Base-by-base conservation (phyloP, 2,113 vertebrate species). In the Verasper variegatus region DNA sequence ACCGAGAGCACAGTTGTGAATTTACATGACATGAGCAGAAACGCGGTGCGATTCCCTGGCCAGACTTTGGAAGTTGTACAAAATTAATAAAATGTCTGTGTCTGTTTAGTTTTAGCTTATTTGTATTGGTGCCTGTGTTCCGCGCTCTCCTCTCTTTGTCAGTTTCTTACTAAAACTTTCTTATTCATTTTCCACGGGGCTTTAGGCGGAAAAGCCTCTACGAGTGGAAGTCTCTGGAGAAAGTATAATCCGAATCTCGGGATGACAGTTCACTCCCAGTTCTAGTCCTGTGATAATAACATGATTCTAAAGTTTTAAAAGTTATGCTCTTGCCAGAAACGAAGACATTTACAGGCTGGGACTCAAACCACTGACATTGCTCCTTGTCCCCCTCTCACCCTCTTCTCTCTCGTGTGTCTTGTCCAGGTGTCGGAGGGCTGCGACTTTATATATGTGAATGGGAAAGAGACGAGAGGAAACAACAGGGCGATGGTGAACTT, bases 401-500 rank as follows among this genome's bases (percentile, higher is more conserved):
- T 11, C 7, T 52, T 47, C 52, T 69, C 58, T 55, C n/a, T 20
- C 15, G 10, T 63, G 31, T 55, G 10, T 68, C 40, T 47, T 4
- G 15, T 76, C 9, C 87, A 99, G 97, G 96, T 98, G 58, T 98
- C 97, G 0, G 96, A 97, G 85, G 89, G 92, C 21, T 99, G 97
- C 56, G 96, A 97, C 92, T 96, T 94, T 0, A 91, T 98, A 70
- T 98, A 95, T 37, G 95, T 99, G 79, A 96, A 96, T 0, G 97
- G 97, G 63, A 97, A 96, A 54, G 97, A 99, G 88, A 96, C 94
- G 51, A 95, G 91, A 75, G 97, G 97, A 64, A 95, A 92, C 89
- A 92, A 93, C 88, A 93, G 83, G 0, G 95, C 93, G 81, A 69
- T 88, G 57, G 93, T 99, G 72, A 96, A 95, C 94, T 98, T 98